phyloP scores from a whole-genome alignment of 2,113 vertebrate species.

The Plecturocebus donacophilus region DNA sequence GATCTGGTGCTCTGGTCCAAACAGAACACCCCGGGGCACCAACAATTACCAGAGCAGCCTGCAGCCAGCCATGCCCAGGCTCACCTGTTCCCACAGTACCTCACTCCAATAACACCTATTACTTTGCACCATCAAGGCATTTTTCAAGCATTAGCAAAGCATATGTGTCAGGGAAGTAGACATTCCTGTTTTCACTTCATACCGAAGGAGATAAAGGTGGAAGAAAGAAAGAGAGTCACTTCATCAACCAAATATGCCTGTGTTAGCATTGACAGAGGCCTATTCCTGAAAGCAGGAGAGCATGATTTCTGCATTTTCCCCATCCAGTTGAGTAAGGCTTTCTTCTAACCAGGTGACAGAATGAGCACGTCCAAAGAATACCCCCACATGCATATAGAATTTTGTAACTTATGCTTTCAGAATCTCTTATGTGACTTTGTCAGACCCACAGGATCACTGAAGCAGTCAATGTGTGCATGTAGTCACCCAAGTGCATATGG shows the following conservation, averaged over 20 bases:
- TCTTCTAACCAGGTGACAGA: slow-evolving; percentile 14
- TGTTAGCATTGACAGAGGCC: background rate
- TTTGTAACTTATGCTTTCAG: background rate
- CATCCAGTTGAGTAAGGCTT: background rate
- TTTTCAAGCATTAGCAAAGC: slow-evolving; percentile 16
- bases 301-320: background rate
- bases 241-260: background rate
- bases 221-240: background rate
- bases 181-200: background rate
- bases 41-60: no score
- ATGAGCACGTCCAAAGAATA: background rate
- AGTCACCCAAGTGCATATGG: background rate
- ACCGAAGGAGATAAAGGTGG: background rate
- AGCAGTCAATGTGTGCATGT: background rate
- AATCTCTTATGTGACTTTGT: background rate
- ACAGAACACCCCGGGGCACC: background rate
- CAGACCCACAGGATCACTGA: background rate
- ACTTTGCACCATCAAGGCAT: background rate
- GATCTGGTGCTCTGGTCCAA: background rate
- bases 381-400: background rate
- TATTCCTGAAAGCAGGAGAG: background rate
- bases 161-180: background rate
- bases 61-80: accelerated
- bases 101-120: background rate
- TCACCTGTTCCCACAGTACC: background rate